Evolutionary conservation across 2,888 invertebrate species (phyloP).

Genomic region (Eupithecia centaureata): DNA sequence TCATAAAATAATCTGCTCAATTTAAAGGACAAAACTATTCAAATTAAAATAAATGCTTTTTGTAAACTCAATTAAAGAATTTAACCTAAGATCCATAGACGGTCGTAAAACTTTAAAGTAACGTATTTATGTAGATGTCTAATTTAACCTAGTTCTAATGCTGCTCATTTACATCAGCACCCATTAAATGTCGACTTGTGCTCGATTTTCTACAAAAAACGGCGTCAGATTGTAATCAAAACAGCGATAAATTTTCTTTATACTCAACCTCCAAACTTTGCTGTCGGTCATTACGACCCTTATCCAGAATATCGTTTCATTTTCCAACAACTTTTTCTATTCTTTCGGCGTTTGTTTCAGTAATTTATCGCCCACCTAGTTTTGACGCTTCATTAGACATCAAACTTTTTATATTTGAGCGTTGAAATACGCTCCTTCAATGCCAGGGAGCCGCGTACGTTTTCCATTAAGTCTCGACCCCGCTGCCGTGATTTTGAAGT

Average conservation of each 20-base stretch:
- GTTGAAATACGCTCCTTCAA: background rate
- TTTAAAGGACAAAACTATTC: background rate
- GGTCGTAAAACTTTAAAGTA: background rate
- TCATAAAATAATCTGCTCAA: background rate
- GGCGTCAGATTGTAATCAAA: slow-evolving; percentile 44
- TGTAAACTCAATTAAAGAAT: background rate
- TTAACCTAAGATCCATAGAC: background rate
- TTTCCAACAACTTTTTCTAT: slow-evolving; percentile 9
- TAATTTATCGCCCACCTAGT: slow-evolving; percentile 1
- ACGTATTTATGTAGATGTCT: slow-evolving; percentile 8
- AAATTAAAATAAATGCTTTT: background rate
- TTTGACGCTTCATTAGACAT: slow-evolving; percentile 13
- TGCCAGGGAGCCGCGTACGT: slow-evolving; percentile 15
- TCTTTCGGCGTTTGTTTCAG: slow-evolving; percentile 4
- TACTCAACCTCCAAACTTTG: slow-evolving; percentile 41
- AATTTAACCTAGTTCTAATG: slow-evolving; percentile 7
- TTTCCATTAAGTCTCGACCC: no score
- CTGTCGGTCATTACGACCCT: slow-evolving; percentile 40
- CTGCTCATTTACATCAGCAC: slow-evolving; percentile 6
- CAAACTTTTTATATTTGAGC: background rate
- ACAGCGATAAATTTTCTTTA: slow-evolving; percentile 45
- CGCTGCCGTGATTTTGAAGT: no score
- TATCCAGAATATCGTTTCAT: slow-evolving; percentile 21
- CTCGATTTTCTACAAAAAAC: slow-evolving; percentile 35
- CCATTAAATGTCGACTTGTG: slow-evolving; percentile 23